Evolutionary conservation across 2,888 invertebrate genomes (phyloP).

Genomic region (Xestobium rufovillosum): DNA sequence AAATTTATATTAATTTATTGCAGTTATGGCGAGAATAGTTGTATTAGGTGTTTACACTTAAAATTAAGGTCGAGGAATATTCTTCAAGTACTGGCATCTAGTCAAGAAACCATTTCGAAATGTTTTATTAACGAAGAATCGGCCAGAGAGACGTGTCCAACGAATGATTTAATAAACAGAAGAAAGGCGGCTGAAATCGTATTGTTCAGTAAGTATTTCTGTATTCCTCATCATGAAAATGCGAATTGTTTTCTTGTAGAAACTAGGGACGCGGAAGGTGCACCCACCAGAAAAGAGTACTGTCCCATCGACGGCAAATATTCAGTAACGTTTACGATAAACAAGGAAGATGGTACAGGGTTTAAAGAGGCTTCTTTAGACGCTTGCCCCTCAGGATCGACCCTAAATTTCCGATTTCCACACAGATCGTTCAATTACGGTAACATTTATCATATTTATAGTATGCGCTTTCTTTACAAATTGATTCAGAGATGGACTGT

Average conservation of each 20-base stretch:
- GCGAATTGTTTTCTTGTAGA: constrained; percentile 38
- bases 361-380: constrained; percentile 48
- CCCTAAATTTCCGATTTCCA: constrained; percentile 48
- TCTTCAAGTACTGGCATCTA: constrained; percentile 53
- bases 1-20: constrained; percentile 20
- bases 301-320: constrained; percentile 58
- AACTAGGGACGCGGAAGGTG: constrained; percentile 46
- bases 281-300: constrained; percentile 49
- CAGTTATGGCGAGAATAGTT: constrained; percentile 50
- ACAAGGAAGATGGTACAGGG: constrained; percentile 47
- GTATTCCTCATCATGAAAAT: constrained; percentile 8
- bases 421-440: constrained; percentile 22
- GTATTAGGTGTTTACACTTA: constrained; percentile 55
- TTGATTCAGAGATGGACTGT: constrained; percentile 55
- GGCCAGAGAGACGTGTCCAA: constrained; percentile 52
- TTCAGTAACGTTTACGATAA: constrained; percentile 50
- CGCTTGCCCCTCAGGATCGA: constrained; percentile 55
- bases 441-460: not conserved
- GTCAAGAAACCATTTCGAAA: constrained; percentile 47
- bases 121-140: constrained; percentile 55
- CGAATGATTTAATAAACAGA: constrained; percentile 38
- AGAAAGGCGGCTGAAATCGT: constrained; percentile 44
- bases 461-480: constrained; percentile 15
- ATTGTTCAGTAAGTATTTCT: constrained; percentile 50
- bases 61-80: constrained; percentile 53